Base-by-base conservation (phyloP, 2,888 invertebrate genomes). In the Pomacea canaliculata region DNA sequence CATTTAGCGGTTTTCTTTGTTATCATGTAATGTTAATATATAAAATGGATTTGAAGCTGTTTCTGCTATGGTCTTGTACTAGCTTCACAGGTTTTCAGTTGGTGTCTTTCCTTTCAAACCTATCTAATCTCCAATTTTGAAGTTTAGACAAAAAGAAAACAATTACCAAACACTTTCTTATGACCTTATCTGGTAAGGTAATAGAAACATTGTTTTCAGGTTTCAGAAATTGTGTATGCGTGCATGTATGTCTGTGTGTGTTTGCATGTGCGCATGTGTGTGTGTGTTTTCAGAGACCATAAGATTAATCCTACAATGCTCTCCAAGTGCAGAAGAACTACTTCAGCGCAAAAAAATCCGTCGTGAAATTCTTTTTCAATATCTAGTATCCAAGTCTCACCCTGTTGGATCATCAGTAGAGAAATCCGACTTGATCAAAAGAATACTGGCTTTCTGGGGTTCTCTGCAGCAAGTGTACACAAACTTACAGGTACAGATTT, bases 271-370 rank as follows among this genome's bases (percentile, higher is more conserved):
- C 23, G 37, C 1, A 5, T 37, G 1, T 37, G 37, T 37, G 37
- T 37, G 37, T 37, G 2, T 60, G 4, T 60, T 60, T 60, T 18
- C 60, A 60, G 60, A 60, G 4, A n/a, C 60, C 16, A 60, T 60
- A 10, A 79, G 83, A 70, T 86, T 84, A 23, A 86, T 88, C 49
- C 59, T 88, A 7, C 76, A 82, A n/a, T 88, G 83, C 79, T 83
- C 85, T 56, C 74, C 82, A 18, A 80, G 80, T 69, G 79, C 87
- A 7, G 73, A 71, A 23, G 84, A 87, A 60, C 76, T 89, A 7
- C 80, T 89, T 18, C 82, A 80, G 37, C 80, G 89, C n/a, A 84
- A 83, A 73, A 88, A 87, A 76, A 78, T 89, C 19, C 85, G 84
- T 19, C 78, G 85, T 70, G 87, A 86, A 49, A 16, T 84, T 10